Base-by-base conservation (phyloP, 1,140 invertebrate species). In the Gyrodactylus bullatarudis region DNA sequence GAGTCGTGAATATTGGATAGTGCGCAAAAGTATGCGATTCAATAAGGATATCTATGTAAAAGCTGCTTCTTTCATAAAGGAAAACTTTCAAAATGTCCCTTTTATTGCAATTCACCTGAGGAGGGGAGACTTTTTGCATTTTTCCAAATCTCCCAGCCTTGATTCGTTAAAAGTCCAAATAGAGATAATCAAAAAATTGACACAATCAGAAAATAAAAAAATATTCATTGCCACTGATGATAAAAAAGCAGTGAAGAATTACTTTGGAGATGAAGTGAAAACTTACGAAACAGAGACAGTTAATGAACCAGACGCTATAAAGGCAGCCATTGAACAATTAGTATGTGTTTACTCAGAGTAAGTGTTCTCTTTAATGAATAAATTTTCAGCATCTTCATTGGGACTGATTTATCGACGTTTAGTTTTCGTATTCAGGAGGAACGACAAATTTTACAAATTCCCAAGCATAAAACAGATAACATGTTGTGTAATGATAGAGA, bases 381-480 rank as follows among this genome's bases (percentile, higher is more conserved):
- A 54, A 16, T 54, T 54, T 54, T 54, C 8, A 54, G 85, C 78
- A 86, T 86, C 83, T 92, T 94, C 78, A 85, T 94, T 75, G 92
- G 93, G 26, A 91, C 89, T 0, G 84, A 87, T 78, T 88, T 90
- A 78, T 96, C 92, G 75, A 97, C 93, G 24, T 97, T 94, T 81
- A 88, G 91, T 20, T 93, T 88, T 79, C 84, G 92, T 72, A 96
- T 96, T 75, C 90, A 94, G 83, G 93, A 97, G 80, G 92, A 96
- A 79, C 84, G 93, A 69, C 91, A 96, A 82, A 92, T 96, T 75
- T 78, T 95, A 22, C 89, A 54, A 54, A 16, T 16, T 54, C 8
- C 8, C 8, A n/a, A 8, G n/a, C n/a, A 54, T 54, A n/a, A 54
- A 54, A 54, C 34, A 54, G 34, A 54, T n/a, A 54, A 54, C 34